Evolutionary conservation across 2,113 vertebrate genomes (phyloP).

Genomic region (Onychorhynchus coronatus): DNA sequence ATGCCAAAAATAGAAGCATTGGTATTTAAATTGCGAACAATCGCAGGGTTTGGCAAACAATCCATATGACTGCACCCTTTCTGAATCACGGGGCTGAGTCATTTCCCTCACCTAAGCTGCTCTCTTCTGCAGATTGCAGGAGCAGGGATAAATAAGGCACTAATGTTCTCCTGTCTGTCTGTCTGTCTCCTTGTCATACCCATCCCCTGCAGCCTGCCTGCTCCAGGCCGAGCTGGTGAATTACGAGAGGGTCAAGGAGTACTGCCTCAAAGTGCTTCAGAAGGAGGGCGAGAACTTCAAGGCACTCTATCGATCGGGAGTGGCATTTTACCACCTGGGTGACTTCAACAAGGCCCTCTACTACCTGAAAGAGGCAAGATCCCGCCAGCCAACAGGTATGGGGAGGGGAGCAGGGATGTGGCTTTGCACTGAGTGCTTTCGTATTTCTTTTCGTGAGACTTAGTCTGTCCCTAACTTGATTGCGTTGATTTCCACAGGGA

Average conservation of each 20-base stretch:
- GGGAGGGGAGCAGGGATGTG: neutral
- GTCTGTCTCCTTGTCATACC: neutral
- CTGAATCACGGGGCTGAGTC: neutral
- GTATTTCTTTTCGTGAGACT: neutral
- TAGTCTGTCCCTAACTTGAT: neutral
- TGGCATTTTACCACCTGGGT: constrained; percentile 97
- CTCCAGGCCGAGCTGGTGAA: constrained; percentile 98
- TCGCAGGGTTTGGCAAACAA: neutral
- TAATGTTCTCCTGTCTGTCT: neutral
- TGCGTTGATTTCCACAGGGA: neutral
- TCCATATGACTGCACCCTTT: neutral
- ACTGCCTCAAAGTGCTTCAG: constrained; percentile 96
- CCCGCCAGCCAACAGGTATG: constrained; percentile 91
- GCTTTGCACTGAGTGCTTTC: neutral
- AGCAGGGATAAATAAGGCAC: neutral
- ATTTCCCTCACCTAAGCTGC: constrained; percentile 29
- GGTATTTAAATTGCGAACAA: neutral
- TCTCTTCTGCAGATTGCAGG: neutral
- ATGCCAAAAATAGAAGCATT: neutral
- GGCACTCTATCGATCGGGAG: constrained; percentile 94
- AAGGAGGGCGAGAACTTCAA: constrained; percentile 98
- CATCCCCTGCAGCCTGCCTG: constrained; percentile 83
- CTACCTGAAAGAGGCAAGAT: constrained; percentile 96
- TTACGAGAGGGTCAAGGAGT: constrained; percentile 97
- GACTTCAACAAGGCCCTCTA: constrained; percentile 95